Base-by-base conservation (phyloP, 2,113 vertebrate species). In the Carassius carassius region DNA sequence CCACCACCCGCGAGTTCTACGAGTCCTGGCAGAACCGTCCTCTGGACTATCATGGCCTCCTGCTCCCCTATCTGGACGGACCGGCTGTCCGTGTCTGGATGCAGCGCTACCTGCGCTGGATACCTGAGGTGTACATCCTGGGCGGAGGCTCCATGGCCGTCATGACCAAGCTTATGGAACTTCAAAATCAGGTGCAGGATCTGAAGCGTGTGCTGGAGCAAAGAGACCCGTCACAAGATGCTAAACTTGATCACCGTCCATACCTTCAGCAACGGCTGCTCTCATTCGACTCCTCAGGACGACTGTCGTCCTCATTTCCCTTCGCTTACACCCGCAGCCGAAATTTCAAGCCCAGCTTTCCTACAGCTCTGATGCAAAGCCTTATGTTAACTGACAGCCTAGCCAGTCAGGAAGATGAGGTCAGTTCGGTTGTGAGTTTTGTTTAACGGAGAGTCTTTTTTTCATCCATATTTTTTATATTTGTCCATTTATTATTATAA, bases 71-170 rank as follows among this genome's bases (percentile, higher is more conserved):
- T 65, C 90, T 96, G 0, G 95, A 96, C 0, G 96, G 96, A 1
- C 95, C 96, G 0, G 93, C 94, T 65, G 91, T 97, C 78, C 94
- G 89, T 74, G 93, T 97, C 19, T 97, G 96, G 96, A 95, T 94
- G 9, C 96, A 97, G 83, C 93, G 96, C 19, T 97, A 96, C 90
- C 88, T 97, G 13, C 95, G 96, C 5, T 97, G 96, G 96, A 95
- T 97, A 88, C 96, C 95, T 2, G 96, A 97, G 89, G 95, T 94
- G 62, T 95, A 97, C 84, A 95, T 97, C 69, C 90, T 94, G 7
- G 95, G 95, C 0, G 96, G 96, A 16, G 96, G 96, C 19, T 86
- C 92, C 1, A 91, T 95, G 83, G 94, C 95, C 21, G 87, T 91
- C 54, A 88, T 94, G 86, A 92, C 90, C 87, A 95, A 93, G 88